A percentile compares a stretch with the other conserved stretches of the same genome.
phyloP scores from a whole-genome alignment of 2,113 vertebrate genomes.

The Jaculus jaculus region DNA sequence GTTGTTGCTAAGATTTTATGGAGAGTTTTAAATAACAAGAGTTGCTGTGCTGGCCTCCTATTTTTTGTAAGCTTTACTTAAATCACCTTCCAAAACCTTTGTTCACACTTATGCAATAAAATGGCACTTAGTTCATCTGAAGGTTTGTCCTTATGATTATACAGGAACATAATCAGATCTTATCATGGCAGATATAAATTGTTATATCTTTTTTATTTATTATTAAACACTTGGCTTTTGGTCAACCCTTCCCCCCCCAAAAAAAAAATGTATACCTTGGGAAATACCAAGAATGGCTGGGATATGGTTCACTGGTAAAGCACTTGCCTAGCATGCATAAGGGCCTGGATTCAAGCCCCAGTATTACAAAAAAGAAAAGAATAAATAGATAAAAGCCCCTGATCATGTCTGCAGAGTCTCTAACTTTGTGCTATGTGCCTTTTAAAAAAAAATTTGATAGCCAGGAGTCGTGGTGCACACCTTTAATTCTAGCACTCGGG shows the following conservation, averaged over 20 bases:
- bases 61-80: not conserved
- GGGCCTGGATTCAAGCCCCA: not conserved
- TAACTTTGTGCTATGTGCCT: not conserved
- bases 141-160: not conserved
- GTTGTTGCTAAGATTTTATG: not conserved
- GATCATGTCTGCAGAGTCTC: not conserved
- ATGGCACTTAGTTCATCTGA: conserved; percentile 2
- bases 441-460: not conserved
- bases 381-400: not conserved
- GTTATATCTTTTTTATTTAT: not conserved
- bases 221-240: conserved; percentile 41
- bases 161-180: not conserved
- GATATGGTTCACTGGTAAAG: too few relatives aligned
- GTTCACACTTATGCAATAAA: not conserved
- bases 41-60: not conserved
- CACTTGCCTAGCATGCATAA: too few relatives aligned
- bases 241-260: not conserved
- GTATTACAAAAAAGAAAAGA: not conserved
- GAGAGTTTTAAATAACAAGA: not conserved
- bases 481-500: too few relatives aligned
- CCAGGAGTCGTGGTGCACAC: too few relatives aligned
- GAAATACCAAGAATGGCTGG: not conserved
- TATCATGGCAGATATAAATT: not conserved
- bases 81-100: not conserved
- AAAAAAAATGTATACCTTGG: not conserved